phyloP scores from a whole-genome alignment of 2,113 vertebrate genomes.

The Cololabis saira region DNA sequence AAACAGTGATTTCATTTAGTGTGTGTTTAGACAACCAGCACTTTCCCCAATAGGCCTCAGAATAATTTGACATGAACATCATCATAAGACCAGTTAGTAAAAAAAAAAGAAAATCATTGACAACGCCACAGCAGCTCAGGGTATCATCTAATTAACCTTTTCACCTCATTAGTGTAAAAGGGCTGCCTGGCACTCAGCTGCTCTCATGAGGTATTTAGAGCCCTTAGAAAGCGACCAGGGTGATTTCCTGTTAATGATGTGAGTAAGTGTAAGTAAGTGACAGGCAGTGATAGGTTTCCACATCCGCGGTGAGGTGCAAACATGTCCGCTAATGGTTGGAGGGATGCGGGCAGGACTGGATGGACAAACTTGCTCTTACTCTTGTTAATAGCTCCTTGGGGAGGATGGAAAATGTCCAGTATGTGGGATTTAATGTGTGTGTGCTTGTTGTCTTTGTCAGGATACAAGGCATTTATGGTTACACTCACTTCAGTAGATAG shows the following conservation, averaged over 20 bases:
- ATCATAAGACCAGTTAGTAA: conserved; percentile 9
- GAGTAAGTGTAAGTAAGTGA: conserved; percentile 72
- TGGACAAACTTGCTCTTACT: conserved; percentile 56
- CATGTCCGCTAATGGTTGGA: conserved; percentile 58
- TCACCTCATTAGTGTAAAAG: conserved; percentile 56
- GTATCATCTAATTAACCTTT: conserved; percentile 43
- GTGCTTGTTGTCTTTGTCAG: conserved; percentile 26
- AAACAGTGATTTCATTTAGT: neutral
- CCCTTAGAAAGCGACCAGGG: conserved; percentile 31
- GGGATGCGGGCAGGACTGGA: conserved; percentile 50
- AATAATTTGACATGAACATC: neutral
- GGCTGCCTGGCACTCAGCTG: conserved; percentile 34
- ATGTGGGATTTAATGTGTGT: conserved; percentile 38
- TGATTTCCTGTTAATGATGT: conserved; percentile 71
- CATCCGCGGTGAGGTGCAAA: conserved; percentile 54
- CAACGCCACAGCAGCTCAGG: conserved; percentile 10
- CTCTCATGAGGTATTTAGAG: conserved; percentile 56
- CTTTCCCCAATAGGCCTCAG: neutral
- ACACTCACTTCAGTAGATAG: neutral
- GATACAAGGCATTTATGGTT: conserved; percentile 20
- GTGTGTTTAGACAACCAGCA: neutral
- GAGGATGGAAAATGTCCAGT: conserved; percentile 38
- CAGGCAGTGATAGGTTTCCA: conserved; percentile 61
- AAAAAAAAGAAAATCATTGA: conserved; percentile 14
- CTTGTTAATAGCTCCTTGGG: conserved; percentile 51